These are phyloP conservation scores for Mamestra brassicae DNA, from an alignment of 2,888 invertebrate genomes.

Conservation along the genomic window DNA sequence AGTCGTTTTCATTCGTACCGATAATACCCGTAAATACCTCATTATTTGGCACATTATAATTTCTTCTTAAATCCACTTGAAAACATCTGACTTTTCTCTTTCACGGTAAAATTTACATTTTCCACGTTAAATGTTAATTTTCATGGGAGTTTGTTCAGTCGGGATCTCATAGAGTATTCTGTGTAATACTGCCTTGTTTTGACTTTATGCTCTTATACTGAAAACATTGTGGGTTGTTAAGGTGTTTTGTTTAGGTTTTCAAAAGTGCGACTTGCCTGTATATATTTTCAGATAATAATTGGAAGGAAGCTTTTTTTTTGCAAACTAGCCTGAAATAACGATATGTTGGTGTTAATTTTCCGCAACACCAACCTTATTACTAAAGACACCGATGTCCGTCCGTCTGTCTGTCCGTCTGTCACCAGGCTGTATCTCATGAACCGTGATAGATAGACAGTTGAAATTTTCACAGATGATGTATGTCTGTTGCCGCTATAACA, in stretches of 20 bases:
- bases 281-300: background rate
- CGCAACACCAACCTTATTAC: too few relatives aligned
- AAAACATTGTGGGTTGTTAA: background rate
- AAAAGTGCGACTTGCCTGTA: background rate
- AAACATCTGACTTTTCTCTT: conserved; percentile 21
- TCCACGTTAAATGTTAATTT: conserved; percentile 33
- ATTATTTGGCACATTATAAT: conserved; percentile 13
- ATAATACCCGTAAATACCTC: background rate
- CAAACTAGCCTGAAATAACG: too few relatives aligned
- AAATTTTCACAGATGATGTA: too few relatives aligned
- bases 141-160: conserved; percentile 18
- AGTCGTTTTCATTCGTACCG: background rate
- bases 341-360: too few relatives aligned
- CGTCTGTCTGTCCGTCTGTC: too few relatives aligned
- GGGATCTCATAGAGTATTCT: conserved; percentile 17
- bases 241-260: background rate
- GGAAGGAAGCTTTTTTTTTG: too few relatives aligned
- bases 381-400: too few relatives aligned
- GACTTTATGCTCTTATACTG: background rate
- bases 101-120: conserved; percentile 40
- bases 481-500: too few relatives aligned
- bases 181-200: conserved; percentile 11
- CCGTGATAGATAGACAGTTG: too few relatives aligned
- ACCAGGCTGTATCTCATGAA: too few relatives aligned
- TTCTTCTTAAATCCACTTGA: background rate